phyloP scores from a whole-genome alignment of 2,888 invertebrate genomes.

The Hydroisotoma schaefferi region DNA sequence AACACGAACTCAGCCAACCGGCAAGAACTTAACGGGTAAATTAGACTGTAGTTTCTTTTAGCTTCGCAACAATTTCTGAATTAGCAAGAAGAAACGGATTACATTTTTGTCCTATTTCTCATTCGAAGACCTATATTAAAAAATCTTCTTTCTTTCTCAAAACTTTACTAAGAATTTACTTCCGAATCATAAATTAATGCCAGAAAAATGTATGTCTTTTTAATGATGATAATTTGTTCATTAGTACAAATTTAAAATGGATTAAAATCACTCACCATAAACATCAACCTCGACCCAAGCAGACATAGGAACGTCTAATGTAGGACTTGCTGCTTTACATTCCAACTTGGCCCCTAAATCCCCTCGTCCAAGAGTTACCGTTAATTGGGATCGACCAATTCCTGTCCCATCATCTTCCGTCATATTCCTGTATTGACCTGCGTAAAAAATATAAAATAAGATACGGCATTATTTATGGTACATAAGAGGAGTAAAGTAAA shows the following conservation, averaged over 20 bases:
- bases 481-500: too few relatives aligned
- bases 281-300: slow-evolving; percentile 64
- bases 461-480: too few relatives aligned
- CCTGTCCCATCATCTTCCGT: slow-evolving; percentile 61
- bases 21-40: too few relatives aligned
- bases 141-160: neutral
- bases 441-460: too few relatives aligned
- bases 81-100: neutral
- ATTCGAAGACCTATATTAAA: neutral
- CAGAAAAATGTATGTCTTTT: neutral
- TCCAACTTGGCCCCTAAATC: slow-evolving; percentile 69
- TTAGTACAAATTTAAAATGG: neutral
- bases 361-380: slow-evolving; percentile 65
- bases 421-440: slow-evolving; percentile 58
- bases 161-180: neutral
- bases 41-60: too few relatives aligned
- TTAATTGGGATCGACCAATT: slow-evolving; percentile 63
- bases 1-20: too few relatives aligned
- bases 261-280: slow-evolving; percentile 68
- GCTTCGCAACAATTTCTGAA: too few relatives aligned
- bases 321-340: slow-evolving; percentile 69
- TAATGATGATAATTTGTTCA: neutral
- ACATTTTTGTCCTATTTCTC: neutral
- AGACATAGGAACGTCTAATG: slow-evolving; percentile 56
- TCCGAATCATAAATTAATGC: neutral